A percentile compares a stretch with the other conserved stretches of the same genome.
phyloP scores from a whole-genome alignment of 92 coral and sea anemone genomes.

The Heteractis magnifica region DNA sequence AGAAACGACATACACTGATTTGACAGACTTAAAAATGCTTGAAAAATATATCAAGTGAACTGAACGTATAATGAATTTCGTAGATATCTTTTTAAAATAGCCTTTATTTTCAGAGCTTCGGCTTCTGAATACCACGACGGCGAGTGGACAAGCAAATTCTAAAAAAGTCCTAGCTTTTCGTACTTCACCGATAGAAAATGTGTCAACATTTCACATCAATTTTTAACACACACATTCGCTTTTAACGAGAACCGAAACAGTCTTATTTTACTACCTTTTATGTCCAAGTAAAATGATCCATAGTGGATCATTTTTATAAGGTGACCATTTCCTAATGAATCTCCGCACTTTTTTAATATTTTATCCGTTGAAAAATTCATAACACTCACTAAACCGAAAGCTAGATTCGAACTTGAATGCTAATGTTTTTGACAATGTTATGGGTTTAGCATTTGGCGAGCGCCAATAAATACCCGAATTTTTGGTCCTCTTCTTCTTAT shows the following conservation, averaged over 20 bases:
- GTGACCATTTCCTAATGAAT: background rate
- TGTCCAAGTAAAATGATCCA: background rate
- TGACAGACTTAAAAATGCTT: too few species aligned
- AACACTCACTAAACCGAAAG: background rate
- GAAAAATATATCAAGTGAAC: too few species aligned
- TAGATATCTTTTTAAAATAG: too few species aligned
- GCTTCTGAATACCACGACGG: too few species aligned
- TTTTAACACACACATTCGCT: too few species aligned
- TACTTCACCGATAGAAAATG: background rate
- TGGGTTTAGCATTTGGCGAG: background rate
- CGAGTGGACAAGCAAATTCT: too few species aligned
- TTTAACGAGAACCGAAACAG: too few species aligned
- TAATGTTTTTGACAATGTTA: conserved; percentile 16
- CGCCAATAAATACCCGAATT: background rate
- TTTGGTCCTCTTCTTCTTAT: background rate
- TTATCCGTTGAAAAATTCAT: conserved; percentile 9
- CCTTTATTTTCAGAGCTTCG: too few species aligned
- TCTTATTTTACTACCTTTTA: background rate
- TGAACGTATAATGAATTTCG: too few species aligned
- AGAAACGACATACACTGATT: background rate
- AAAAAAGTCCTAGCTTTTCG: background rate
- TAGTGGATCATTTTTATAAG: background rate
- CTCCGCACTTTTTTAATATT: background rate
- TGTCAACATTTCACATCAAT: background rate
- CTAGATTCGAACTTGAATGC: conserved; percentile 8